A percentile compares a stretch with the other conserved stretches of the same genome.
These are phyloP conservation scores for Eretmochelys imbricata DNA, from an alignment of 2,113 vertebrate genomes.

Conservation along the genomic window DNA sequence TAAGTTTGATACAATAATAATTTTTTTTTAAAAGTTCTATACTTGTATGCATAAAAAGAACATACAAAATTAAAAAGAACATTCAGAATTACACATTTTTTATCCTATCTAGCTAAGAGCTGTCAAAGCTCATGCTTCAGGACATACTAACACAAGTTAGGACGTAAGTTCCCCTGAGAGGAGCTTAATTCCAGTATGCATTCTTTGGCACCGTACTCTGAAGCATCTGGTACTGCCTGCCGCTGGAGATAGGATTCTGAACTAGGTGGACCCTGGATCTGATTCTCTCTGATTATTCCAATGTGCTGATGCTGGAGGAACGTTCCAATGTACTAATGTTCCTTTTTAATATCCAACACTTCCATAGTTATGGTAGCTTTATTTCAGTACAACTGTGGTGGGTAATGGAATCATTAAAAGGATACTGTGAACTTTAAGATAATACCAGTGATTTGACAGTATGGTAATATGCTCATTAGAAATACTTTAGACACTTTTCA, in stretches of 20 bases:
- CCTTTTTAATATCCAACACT: neutral
- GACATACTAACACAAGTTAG: neutral
- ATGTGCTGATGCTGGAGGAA: neutral
- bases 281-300: neutral
- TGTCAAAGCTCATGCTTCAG: neutral
- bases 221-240: neutral
- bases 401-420: conserved; percentile 25
- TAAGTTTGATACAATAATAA: neutral
- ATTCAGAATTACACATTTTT: conserved; percentile 32
- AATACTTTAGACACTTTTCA: conserved; percentile 4
- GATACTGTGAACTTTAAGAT: neutral
- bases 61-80: conserved; percentile 13
- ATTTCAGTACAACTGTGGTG: neutral
- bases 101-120: neutral
- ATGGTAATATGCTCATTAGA: neutral
- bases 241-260: neutral
- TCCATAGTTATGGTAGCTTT: neutral
- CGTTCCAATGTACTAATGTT: neutral
- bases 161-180: neutral
- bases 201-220: neutral
- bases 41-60: neutral
- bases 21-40: neutral
- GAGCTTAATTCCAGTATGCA: neutral
- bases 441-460: neutral
- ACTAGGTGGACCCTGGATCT: neutral